Evolutionary conservation across 2,888 invertebrate genomes (phyloP).

Genomic region (Ectemnius cavifrons): DNA sequence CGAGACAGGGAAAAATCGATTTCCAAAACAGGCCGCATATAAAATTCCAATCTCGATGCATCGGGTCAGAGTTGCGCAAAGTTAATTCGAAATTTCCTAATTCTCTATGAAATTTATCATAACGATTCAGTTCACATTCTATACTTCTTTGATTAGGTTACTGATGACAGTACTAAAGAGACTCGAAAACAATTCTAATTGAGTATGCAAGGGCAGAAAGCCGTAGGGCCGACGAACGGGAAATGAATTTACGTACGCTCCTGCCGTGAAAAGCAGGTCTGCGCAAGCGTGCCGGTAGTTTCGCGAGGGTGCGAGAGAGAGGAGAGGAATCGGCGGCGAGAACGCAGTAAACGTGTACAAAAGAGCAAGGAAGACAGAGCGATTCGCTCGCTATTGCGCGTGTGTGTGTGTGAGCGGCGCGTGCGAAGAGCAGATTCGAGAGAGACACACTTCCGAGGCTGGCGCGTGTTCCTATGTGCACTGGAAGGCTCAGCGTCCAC

Average conservation of each 20-base stretch:
- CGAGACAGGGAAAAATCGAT: not conserved
- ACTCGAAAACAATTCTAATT: too few relatives aligned
- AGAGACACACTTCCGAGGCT: conserved; percentile 36
- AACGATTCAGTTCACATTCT: too few relatives aligned
- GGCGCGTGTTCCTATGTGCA: conserved; percentile 47
- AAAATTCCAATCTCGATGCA: not conserved
- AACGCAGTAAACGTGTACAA: conserved; percentile 6
- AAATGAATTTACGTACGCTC: conserved; percentile 38
- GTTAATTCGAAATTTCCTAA: too few relatives aligned
- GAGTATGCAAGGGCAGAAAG: not conserved
- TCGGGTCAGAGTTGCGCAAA: not conserved
- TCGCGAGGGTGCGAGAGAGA: conserved; percentile 19
- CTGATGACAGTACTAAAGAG: too few relatives aligned
- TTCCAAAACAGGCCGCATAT: not conserved
- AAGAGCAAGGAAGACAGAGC: not conserved
- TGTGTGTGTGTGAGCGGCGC: conserved; percentile 40
- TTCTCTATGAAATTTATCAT: too few relatives aligned
- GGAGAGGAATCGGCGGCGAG: not conserved
- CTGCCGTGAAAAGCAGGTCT: conserved; percentile 60
- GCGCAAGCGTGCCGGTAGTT: conserved; percentile 54
- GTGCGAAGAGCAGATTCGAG: conserved; percentile 33
- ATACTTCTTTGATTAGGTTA: too few relatives aligned
- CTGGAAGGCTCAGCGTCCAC: conserved; percentile 31
- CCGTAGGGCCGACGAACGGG: not conserved
- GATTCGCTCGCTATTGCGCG: conserved; percentile 11